Conservation (phyloP, 2,797 vertebrate species). For the Dipus sagitta region DNA sequence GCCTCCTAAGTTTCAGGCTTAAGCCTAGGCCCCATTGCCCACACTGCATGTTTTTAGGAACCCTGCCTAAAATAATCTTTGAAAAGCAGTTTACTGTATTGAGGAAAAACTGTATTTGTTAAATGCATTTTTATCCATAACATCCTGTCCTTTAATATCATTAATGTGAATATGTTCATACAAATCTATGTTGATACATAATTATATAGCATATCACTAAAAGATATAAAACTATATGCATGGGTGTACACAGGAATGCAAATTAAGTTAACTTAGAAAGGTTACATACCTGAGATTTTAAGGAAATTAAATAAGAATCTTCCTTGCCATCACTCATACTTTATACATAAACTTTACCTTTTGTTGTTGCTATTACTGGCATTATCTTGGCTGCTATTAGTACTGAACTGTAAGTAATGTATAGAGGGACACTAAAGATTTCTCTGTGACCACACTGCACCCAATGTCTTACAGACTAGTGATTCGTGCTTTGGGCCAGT, state of each 20-base stretch:
- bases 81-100: constrained; percentile 22
- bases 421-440: not conserved
- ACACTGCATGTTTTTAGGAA: not conserved
- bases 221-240: not conserved
- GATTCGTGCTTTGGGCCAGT: not conserved
- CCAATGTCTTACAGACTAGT: not conserved
- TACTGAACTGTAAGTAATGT: not conserved
- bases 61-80: constrained; percentile 4
- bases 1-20: too few relatives aligned
- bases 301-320: constrained; percentile 41
- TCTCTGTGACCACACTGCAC: not conserved
- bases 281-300: not conserved
- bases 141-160: not conserved
- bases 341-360: not conserved
- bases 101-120: constrained; percentile 11
- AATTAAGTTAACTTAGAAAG: constrained; percentile 7
- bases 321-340: not conserved
- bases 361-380: not conserved
- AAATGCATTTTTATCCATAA: not conserved
- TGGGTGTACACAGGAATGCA: not conserved
- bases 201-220: not conserved
- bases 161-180: not conserved
- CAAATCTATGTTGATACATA: not conserved
- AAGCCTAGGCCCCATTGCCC: too few relatives aligned
- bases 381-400: not conserved